phyloP scores from a whole-genome alignment of 2,888 invertebrate species.

The Cerastoderma edule region DNA sequence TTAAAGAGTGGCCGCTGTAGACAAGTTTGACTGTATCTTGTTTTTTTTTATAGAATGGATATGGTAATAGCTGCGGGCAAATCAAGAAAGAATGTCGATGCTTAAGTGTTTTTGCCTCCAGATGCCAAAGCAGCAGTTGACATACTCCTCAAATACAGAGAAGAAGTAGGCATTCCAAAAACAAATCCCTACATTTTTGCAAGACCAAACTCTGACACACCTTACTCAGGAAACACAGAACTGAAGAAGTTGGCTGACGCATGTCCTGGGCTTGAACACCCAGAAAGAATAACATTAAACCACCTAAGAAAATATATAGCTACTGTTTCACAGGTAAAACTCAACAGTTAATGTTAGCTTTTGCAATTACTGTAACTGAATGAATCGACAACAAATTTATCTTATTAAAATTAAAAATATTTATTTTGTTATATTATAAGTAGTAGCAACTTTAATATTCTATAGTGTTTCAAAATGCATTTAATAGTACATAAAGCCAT shows the following conservation, averaged over 20 bases:
- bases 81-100: constrained; percentile 50
- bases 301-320: constrained; percentile 37
- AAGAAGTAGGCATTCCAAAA: constrained; percentile 28
- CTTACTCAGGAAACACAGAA: constrained; percentile 43
- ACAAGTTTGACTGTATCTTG: neutral
- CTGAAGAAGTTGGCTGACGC: constrained; percentile 26
- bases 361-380: too few species aligned
- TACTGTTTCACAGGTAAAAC: constrained; percentile 43
- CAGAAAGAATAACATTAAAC: constrained; percentile 36
- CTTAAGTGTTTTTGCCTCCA: constrained; percentile 47
- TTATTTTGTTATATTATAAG: too few species aligned
- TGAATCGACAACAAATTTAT: too few species aligned
- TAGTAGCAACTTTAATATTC: too few species aligned
- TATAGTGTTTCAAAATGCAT: too few species aligned
- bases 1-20: too few species aligned
- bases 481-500: too few species aligned
- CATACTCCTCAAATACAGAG: constrained; percentile 14
- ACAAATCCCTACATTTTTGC: constrained; percentile 42
- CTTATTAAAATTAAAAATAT: too few species aligned
- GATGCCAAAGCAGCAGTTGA: constrained; percentile 38
- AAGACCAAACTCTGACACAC: constrained; percentile 36
- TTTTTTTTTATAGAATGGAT: constrained; percentile 47
- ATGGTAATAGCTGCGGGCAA: constrained; percentile 54
- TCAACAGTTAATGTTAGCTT: too few species aligned
- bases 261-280: constrained; percentile 38